Conservation (phyloP, 2,113 vertebrate species). For the Puma concolor region DNA sequence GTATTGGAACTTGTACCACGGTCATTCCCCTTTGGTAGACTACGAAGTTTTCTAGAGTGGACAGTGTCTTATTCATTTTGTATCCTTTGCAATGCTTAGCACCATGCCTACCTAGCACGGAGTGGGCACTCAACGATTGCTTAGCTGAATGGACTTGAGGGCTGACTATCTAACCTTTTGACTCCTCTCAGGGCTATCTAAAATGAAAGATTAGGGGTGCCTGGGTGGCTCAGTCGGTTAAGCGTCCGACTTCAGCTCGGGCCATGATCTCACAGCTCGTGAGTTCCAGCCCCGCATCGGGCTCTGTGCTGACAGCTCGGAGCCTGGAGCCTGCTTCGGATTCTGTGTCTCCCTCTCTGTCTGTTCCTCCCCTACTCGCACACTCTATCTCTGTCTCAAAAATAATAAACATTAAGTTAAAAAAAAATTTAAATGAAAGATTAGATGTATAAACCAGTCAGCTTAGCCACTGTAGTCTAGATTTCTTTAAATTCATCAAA, state of each 20-base stretch:
- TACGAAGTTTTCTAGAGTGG: neutral
- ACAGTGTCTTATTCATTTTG: neutral
- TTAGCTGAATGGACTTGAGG: neutral
- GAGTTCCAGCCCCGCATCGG: no score
- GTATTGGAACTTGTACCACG: neutral
- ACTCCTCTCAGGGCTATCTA: neutral
- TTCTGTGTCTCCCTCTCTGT: no score
- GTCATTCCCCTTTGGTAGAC: neutral
- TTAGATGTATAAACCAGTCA: neutral
- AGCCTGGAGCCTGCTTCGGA: no score
- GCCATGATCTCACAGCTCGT: no score
- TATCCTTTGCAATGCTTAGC: slow-evolving; percentile 9
- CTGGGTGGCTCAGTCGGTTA: no score
- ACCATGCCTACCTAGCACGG: neutral
- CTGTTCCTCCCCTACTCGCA: no score
- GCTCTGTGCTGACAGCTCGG: no score
- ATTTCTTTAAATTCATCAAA: slow-evolving; percentile 30
- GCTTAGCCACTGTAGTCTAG: neutral
- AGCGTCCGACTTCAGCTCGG: no score
- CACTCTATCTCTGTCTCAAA: no score
- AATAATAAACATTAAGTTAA: no score
- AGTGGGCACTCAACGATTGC: neutral
- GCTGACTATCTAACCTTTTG: neutral
- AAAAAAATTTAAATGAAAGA: slow-evolving; percentile 27
- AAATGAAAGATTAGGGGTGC: neutral